Conservation (phyloP, 2,888 invertebrate species). For the Aspidapion aeneum region DNA sequence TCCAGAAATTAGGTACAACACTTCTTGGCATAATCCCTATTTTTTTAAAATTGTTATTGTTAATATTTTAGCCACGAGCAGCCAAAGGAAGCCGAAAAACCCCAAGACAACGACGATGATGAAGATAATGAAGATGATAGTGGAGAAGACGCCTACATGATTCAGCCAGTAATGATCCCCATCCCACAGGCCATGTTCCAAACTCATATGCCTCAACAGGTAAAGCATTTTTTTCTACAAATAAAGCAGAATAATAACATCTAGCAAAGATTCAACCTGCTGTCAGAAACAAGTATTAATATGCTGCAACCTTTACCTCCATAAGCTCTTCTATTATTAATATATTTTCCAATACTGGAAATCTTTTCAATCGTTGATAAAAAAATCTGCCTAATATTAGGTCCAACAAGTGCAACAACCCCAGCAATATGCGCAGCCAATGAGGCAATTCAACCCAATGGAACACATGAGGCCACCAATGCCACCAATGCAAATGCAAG, state of each 20-base stretch:
- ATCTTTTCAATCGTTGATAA: too few relatives aligned
- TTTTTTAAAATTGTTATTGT: too few relatives aligned
- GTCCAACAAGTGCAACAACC: constrained; percentile 19
- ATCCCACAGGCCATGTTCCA: constrained; percentile 43
- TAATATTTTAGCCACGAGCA: constrained; percentile 17
- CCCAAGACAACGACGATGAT: constrained; percentile 13
- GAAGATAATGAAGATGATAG: constrained; percentile 34
- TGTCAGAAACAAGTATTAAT: too few relatives aligned
- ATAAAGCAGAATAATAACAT: too few relatives aligned
- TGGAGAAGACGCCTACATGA: constrained; percentile 46
- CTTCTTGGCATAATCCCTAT: too few relatives aligned
- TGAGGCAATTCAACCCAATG: constrained; percentile 50
- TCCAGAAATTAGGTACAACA: too few relatives aligned
- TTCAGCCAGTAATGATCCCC: constrained; percentile 48
- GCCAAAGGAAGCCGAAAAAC: constrained; percentile 26
- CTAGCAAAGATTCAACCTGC: too few relatives aligned
- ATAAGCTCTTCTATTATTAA: too few relatives aligned
- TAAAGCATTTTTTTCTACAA: too few relatives aligned
- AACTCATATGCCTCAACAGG: constrained; percentile 46
- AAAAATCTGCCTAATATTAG: too few relatives aligned
- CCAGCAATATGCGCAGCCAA: constrained; percentile 21
- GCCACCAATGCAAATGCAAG: constrained; percentile 41
- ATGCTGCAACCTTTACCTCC: too few relatives aligned
- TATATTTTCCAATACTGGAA: too few relatives aligned
- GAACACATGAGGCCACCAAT: constrained; percentile 52